Base-by-base conservation (phyloP, 2,797 vertebrate genomes). In the Synanceia verrucosa region DNA sequence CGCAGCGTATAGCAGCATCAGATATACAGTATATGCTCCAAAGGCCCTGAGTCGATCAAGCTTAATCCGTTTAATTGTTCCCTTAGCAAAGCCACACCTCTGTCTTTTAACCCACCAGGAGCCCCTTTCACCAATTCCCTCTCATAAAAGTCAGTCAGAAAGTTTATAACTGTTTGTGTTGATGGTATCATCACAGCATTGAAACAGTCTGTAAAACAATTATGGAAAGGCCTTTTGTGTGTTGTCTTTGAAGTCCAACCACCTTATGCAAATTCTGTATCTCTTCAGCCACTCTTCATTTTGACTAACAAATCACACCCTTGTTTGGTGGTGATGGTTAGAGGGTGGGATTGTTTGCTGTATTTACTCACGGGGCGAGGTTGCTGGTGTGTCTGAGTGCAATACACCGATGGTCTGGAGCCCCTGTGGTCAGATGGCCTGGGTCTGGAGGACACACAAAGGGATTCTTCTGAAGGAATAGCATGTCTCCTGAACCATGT, bases 31-130 rank as follows among this genome's bases (percentile, higher is more conserved):
- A 79, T 60, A 62, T 82, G 46, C 76, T 83, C 68, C 39, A 48
- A 61, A 86, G 74, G 46, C 9, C 47, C 53, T 70, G 28, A 76
- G 39, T 37, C 23, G 37, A 85, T 84, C 59, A 83, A 86, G 81
- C 76, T 76, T 86, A 83, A 92, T 92, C 73, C 85, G 73, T 88
- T 88, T 90, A 89, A 94, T 92, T 92, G 87, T 86, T 88, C 50
- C 53, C 24, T 14, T 34, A 9, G 70, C 39, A 58, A 37, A 83
- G 53, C 46, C 75, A 73, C 78, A 67, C 76, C 75, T 57, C 57
- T 58, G 28, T 65, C 55, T 78, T 57, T 70, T 52, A 76, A 53
- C 48, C 61, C 61, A 34, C 44, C 52, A 19, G 56, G 31, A 61
- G 47, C 18, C 23, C 43, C n/a, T 78, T 59, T 85, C 65, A 65